Evolutionary conservation across 2,113 vertebrate species (phyloP).

Genomic region (Montifringilla adamsi): DNA sequence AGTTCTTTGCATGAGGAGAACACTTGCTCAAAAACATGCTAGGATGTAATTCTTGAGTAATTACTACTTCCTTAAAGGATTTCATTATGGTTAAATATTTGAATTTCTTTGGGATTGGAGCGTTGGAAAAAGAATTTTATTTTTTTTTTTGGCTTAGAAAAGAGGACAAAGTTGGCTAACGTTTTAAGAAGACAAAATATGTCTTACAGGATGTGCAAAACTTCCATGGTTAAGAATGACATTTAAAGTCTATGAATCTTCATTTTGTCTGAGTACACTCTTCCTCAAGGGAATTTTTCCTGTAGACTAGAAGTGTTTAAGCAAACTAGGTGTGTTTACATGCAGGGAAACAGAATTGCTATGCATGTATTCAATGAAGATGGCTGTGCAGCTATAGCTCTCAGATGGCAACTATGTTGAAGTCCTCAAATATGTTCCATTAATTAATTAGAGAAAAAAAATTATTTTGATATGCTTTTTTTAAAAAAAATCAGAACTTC

Average conservation of each 20-base stretch:
- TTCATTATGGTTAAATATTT: neutral
- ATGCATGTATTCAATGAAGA: neutral
- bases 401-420: neutral
- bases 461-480: neutral
- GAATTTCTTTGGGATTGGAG: neutral
- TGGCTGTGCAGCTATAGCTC: neutral
- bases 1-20: neutral
- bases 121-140: neutral
- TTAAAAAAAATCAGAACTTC: neutral
- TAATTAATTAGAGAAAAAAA: neutral
- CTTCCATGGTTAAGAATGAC: neutral
- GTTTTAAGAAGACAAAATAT: neutral
- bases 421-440: neutral
- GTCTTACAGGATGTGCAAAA: neutral
- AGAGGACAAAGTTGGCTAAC: neutral
- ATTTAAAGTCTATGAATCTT: neutral
- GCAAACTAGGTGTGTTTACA: neutral
- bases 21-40: neutral
- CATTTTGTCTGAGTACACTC: neutral
- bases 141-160: neutral
- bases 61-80: neutral
- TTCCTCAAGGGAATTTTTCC: neutral
- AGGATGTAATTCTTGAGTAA: neutral
- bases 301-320: neutral
- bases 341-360: neutral